phyloP scores from a whole-genome alignment of 2,888 invertebrate species.

The Pseudeuparius sepicola region DNA sequence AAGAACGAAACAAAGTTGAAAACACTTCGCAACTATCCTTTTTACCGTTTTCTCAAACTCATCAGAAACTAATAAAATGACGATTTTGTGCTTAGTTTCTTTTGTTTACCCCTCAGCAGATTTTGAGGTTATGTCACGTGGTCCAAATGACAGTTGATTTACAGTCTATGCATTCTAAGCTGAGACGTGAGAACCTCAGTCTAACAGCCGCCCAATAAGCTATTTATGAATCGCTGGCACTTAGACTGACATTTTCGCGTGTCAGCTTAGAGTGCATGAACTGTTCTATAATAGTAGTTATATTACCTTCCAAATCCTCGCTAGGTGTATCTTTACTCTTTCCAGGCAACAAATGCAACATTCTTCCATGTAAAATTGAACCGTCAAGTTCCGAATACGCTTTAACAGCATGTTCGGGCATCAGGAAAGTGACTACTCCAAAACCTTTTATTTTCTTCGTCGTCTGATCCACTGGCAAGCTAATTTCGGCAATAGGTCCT shows the following conservation, averaged over 20 bases:
- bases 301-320: slow-evolving; percentile 23
- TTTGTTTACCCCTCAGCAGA: too few relatives aligned
- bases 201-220: too few relatives aligned
- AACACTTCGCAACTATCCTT: too few relatives aligned
- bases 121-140: too few relatives aligned
- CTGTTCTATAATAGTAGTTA: slow-evolving; percentile 4
- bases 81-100: too few relatives aligned
- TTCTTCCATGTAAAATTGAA: slow-evolving; percentile 79
- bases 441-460: slow-evolving; percentile 85
- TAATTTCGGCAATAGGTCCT: slow-evolving; percentile 81
- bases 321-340: slow-evolving; percentile 48
- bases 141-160: too few relatives aligned
- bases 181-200: too few relatives aligned
- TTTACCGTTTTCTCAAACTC: too few relatives aligned
- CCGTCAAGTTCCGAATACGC: slow-evolving; percentile 88
- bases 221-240: too few relatives aligned
- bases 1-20: too few relatives aligned
- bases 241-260: not conserved
- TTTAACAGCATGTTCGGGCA: slow-evolving; percentile 89
- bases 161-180: too few relatives aligned
- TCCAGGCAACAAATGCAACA: slow-evolving; percentile 88
- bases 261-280: slow-evolving; percentile 1
- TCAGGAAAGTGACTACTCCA: slow-evolving; percentile 82
- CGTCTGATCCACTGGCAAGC: slow-evolving; percentile 75
- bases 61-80: too few relatives aligned